Evolutionary conservation across 2,888 invertebrate species (phyloP).

Genomic region (Lepidocyrtinus sp.): DNA sequence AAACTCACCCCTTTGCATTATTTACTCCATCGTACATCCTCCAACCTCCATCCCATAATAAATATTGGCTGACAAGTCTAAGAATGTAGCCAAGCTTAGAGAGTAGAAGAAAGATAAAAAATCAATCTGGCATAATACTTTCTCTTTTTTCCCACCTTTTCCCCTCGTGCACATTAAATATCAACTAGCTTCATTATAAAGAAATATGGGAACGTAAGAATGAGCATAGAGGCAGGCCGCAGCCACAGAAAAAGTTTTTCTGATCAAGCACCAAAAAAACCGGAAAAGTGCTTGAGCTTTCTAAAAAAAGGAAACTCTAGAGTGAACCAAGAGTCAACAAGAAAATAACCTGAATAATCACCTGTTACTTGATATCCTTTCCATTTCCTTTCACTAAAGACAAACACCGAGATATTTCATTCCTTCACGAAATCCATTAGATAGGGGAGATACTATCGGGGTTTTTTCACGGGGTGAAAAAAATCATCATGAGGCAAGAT

Average conservation of each 20-base stretch:
- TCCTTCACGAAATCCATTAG: constrained; percentile 12
- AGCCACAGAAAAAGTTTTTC: neutral
- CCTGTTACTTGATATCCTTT: constrained; percentile 60
- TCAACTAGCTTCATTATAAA: constrained; percentile 18
- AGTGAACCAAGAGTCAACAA: constrained; percentile 14
- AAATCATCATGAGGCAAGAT: neutral
- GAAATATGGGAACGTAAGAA: neutral
- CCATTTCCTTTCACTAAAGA: constrained; percentile 39
- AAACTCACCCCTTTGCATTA: constrained; percentile 16
- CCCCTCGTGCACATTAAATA: constrained; percentile 12
- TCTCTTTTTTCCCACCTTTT: neutral
- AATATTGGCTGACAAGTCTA: constrained; percentile 3
- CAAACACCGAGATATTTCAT: constrained; percentile 5
- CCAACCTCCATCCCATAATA: constrained; percentile 4
- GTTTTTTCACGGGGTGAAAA: neutral
- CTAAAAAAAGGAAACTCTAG: neutral
- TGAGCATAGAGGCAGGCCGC: neutral
- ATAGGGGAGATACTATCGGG: neutral
- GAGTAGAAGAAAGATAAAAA: constrained; percentile 14
- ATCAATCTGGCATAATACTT: constrained; percentile 20
- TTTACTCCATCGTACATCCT: neutral
- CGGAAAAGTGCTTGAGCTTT: neutral
- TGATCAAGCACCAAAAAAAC: neutral
- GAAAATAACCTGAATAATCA: constrained; percentile 50
- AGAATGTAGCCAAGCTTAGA: neutral